Conservation (phyloP, 2,888 invertebrate genomes). For the Allolobophora icterica region DNA sequence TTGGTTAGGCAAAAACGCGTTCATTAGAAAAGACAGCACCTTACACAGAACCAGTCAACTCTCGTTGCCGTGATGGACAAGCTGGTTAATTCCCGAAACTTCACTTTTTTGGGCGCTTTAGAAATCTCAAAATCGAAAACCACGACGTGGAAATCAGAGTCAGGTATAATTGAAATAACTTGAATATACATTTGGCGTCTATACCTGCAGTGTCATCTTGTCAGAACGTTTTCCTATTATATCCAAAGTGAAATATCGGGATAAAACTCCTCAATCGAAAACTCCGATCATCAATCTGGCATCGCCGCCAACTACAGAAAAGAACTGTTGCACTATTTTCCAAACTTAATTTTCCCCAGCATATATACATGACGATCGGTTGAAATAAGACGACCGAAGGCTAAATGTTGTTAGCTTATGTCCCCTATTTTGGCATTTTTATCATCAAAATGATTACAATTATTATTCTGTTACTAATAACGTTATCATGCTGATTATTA, state of each 20-base stretch:
- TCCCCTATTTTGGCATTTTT: slow-evolving; percentile 20
- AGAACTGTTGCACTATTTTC: neutral
- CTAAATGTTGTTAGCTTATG: neutral
- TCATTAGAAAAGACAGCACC: too few species aligned
- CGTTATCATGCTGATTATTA: slow-evolving; percentile 31
- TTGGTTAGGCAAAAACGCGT: too few species aligned
- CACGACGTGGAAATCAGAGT: neutral
- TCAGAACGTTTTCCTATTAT: neutral
- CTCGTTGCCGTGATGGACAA: too few species aligned
- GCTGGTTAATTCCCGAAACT: too few species aligned
- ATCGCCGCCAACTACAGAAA: neutral
- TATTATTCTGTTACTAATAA: slow-evolving; percentile 19
- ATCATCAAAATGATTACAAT: slow-evolving; percentile 23
- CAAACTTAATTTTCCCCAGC: neutral
- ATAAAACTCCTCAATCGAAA: neutral
- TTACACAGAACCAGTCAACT: too few species aligned
- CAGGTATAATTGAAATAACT: neutral
- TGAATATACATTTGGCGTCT: neutral
- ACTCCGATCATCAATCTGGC: neutral
- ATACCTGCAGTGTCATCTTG: neutral
- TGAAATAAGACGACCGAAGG: neutral
- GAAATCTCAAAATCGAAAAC: too few species aligned
- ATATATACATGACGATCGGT: neutral
- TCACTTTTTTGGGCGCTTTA: too few species aligned
- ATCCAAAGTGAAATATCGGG: neutral